These are phyloP conservation scores for Zaprionus kolodkinae DNA, from an alignment of 1,140 invertebrate species.

Conservation along the genomic window DNA sequence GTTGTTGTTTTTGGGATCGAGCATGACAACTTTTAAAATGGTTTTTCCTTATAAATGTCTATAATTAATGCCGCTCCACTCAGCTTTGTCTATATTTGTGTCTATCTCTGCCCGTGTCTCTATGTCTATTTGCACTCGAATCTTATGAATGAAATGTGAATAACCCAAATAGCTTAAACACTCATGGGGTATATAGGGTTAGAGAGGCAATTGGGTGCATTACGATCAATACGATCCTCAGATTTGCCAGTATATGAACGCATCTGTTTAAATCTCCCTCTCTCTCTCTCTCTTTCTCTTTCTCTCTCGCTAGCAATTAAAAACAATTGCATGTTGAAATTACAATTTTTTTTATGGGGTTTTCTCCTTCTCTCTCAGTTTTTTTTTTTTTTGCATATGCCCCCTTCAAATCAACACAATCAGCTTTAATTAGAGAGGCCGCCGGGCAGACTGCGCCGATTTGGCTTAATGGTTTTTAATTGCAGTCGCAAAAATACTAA, in stretches of 20 bases:
- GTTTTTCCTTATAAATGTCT: conserved; percentile 71
- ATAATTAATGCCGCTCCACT: conserved; percentile 62
- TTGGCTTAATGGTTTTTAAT: conserved; percentile 77
- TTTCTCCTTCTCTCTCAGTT: background rate
- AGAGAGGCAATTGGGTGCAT: background rate
- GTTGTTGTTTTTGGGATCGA: conserved; percentile 42
- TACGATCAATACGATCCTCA: background rate
- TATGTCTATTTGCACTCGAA: conserved; percentile 38
- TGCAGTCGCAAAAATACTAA: conserved; percentile 55
- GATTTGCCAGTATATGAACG: background rate
- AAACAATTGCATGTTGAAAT: conserved; percentile 71
- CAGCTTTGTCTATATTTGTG: conserved; percentile 43
- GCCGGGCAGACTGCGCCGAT: conserved; percentile 65
- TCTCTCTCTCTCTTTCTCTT: conserved; percentile 7
- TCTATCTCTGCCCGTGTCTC: background rate
- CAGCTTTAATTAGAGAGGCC: conserved; percentile 72
- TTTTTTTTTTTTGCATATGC: conserved; percentile 43
- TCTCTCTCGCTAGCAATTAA: conserved; percentile 51
- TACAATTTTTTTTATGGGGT: conserved; percentile 23
- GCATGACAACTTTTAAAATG: conserved; percentile 72
- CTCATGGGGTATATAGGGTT: background rate
- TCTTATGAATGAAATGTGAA: conserved; percentile 65
- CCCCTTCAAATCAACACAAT: conserved; percentile 63
- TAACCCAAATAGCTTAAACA: conserved; percentile 11
- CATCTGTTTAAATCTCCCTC: conserved; percentile 29